Evolutionary conservation across 2,888 invertebrate genomes (phyloP).

Genomic region (Malacosoma neustria): DNA sequence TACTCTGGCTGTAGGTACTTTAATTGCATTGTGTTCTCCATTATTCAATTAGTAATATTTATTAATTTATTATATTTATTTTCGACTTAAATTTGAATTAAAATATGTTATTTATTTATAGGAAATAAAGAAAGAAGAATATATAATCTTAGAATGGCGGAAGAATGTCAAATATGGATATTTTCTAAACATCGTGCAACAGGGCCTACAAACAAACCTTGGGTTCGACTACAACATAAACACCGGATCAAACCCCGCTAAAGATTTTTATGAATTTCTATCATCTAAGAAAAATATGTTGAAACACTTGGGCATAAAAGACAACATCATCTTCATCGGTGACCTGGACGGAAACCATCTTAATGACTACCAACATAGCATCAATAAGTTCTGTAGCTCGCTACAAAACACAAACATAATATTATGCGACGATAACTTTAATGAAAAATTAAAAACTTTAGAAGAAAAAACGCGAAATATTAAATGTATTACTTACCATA

Average conservation of each 20-base stretch:
- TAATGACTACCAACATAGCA: neutral
- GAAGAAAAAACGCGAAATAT: neutral
- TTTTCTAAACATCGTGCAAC: neutral
- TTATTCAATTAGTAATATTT: too few relatives aligned
- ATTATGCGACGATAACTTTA: neutral
- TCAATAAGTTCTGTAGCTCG: neutral
- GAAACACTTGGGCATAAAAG: neutral
- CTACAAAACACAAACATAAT: neutral
- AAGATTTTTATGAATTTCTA: neutral
- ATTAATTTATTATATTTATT: too few relatives aligned
- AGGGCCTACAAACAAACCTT: neutral
- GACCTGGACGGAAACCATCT: neutral
- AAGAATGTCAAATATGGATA: neutral
- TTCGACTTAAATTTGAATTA: too few relatives aligned
- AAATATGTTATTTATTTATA: too few relatives aligned
- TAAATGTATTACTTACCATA: neutral
- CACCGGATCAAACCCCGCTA: neutral
- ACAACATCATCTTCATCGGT: neutral
- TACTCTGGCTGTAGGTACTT: too few relatives aligned
- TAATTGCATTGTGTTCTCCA: too few relatives aligned
- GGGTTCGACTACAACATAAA: neutral
- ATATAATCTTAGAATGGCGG: too few relatives aligned
- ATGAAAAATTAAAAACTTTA: neutral
- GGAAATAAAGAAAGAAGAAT: too few relatives aligned
- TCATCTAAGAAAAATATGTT: neutral